A percentile compares a stretch with the other conserved stretches of the same genome.
Conservation (phyloP, 2,888 invertebrate species). For the Sycophila texana region DNA sequence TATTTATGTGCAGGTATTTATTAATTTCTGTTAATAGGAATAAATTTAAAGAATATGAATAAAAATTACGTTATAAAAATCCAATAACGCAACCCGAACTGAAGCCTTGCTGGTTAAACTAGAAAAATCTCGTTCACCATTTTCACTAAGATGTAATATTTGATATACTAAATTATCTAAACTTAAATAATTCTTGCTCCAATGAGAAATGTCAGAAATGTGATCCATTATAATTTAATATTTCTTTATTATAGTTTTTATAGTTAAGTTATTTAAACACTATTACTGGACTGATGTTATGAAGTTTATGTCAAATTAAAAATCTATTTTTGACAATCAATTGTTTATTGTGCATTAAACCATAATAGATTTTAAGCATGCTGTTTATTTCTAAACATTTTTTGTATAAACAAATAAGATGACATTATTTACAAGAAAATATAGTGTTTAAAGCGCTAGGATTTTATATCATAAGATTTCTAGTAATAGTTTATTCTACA, state of each 20-base stretch:
- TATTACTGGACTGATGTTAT: background rate
- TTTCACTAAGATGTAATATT: background rate
- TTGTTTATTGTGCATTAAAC: slow-evolving; percentile 52
- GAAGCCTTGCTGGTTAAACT: slow-evolving; percentile 3
- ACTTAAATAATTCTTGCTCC: slow-evolving; percentile 11
- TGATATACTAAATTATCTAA: slow-evolving; percentile 15
- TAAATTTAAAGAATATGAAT: background rate
- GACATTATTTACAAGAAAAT: slow-evolving; percentile 67
- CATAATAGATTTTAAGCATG: slow-evolving; percentile 60
- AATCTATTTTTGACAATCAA: slow-evolving; percentile 47
- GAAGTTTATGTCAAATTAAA: slow-evolving; percentile 28
- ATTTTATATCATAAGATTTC: slow-evolving; percentile 63
- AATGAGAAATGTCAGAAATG: background rate
- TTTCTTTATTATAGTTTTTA: background rate
- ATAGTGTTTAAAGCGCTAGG: slow-evolving; percentile 64
- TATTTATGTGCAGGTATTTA: slow-evolving; percentile 7
- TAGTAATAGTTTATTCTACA: slow-evolving; percentile 51
- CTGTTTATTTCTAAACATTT: slow-evolving; percentile 67
- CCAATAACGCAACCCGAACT: slow-evolving; percentile 7
- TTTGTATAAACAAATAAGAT: slow-evolving; percentile 66
- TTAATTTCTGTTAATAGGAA: background rate
- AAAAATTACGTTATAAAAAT: slow-evolving; percentile 34
- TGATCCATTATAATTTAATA: slow-evolving; percentile 11
- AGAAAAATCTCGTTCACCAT: background rate
- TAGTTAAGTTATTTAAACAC: slow-evolving; percentile 31